These are phyloP conservation scores for Melopsittacus undulatus DNA, from an alignment of 2,797 vertebrate genomes.

Conservation along the genomic window DNA sequence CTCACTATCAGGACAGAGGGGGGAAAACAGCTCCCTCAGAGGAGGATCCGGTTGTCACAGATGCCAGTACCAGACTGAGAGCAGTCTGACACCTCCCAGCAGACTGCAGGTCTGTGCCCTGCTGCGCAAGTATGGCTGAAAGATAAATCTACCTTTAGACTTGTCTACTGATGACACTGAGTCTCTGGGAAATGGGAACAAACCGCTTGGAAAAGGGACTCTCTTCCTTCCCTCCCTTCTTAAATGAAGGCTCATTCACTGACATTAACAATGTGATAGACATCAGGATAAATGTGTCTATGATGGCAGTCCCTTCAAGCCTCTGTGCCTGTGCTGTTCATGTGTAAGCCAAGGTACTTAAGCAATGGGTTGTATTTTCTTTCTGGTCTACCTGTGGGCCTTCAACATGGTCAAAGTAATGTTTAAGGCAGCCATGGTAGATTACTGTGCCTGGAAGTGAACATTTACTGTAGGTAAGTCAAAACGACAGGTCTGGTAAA, in stretches of 20 bases:
- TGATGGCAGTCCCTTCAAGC: neutral
- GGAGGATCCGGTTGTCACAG: neutral
- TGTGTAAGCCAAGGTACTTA: neutral
- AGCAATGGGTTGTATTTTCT: neutral
- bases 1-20: neutral
- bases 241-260: neutral
- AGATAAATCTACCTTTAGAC: neutral
- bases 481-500: conserved; percentile 36
- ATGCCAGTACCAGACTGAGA: neutral
- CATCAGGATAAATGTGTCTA: neutral
- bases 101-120: neutral
- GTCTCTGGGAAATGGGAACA: neutral
- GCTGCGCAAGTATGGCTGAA: neutral
- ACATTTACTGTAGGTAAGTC: conserved; percentile 1
- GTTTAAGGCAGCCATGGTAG: neutral
- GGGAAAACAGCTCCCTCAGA: neutral
- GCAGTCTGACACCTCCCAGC: neutral
- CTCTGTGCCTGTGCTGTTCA: neutral
- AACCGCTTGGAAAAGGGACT: neutral
- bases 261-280: neutral
- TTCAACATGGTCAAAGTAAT: neutral
- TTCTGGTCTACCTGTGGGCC: neutral
- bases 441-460: conserved; percentile 7
- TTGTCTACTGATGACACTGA: neutral
- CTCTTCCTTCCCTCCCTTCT: neutral